A percentile compares a stretch with the other conserved stretches of the same genome.
phyloP scores from a whole-genome alignment of 2,797 vertebrate genomes.

The Leuciscus waleckii region DNA sequence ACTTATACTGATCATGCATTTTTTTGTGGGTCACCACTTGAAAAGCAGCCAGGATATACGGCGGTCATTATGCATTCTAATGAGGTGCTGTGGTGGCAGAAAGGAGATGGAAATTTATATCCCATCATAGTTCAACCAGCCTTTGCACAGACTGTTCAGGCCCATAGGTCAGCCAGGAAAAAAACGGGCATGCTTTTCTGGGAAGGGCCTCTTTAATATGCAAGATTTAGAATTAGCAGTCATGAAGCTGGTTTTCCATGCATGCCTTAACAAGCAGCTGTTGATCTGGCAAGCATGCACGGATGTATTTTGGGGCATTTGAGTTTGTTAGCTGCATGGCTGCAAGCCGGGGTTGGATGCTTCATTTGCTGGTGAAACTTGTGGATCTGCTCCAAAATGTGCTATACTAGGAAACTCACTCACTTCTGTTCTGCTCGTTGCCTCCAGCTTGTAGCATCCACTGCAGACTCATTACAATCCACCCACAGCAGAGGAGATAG shows the following conservation, averaged over 20 bases:
- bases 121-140: slow-evolving; percentile 5
- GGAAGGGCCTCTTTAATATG: neutral
- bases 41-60: slow-evolving; percentile 38
- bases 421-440: slow-evolving; percentile 29
- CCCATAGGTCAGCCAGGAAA: neutral
- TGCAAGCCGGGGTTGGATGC: slow-evolving; percentile 19
- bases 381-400: slow-evolving; percentile 9
- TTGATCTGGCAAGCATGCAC: slow-evolving; percentile 17
- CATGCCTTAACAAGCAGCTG: slow-evolving; percentile 44
- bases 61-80: slow-evolving; percentile 61
- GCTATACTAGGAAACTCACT: neutral
- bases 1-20: slow-evolving; percentile 67
- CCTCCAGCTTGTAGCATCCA: slow-evolving; percentile 32
- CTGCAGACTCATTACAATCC: slow-evolving; percentile 37
- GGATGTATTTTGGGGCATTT: neutral
- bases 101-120: slow-evolving; percentile 19
- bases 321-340: slow-evolving; percentile 35
- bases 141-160: slow-evolving; percentile 26
- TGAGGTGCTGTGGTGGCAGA: slow-evolving; percentile 41
- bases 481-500: slow-evolving; percentile 22
- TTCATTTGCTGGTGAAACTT: slow-evolving; percentile 34
- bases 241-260: neutral
- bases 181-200: neutral
- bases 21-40: slow-evolving; percentile 68
- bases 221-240: slow-evolving; percentile 9